Percentiles rank a stretch among this genome's conserved stretches.
Conservation (phyloP, 1,140 invertebrate genomes). For the Lepidostoma basale region DNA sequence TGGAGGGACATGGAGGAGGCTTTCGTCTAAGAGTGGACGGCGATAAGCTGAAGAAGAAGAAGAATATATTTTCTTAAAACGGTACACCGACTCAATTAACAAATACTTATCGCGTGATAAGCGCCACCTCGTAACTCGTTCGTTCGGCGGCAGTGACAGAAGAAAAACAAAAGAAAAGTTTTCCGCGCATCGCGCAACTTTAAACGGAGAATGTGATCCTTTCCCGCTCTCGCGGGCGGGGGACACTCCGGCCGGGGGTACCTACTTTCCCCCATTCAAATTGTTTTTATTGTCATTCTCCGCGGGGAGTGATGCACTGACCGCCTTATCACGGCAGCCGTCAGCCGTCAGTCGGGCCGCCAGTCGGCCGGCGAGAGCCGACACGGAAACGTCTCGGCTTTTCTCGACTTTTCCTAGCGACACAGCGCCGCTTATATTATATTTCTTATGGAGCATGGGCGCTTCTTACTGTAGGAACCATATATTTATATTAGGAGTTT, state of each 20-base stretch:
- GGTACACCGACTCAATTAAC: too few species aligned
- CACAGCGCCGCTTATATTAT: too few species aligned
- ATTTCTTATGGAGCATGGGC: too few species aligned
- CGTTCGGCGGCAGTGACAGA: neutral
- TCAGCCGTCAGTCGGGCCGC: too few species aligned
- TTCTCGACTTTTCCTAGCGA: constrained; percentile 1
- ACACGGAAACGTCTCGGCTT: constrained; percentile 32
- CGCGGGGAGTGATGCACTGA: constrained; percentile 36
- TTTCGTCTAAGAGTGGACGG: too few species aligned
- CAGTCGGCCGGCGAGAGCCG: constrained; percentile 42
- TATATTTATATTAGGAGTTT: too few species aligned
- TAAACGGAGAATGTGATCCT: neutral
- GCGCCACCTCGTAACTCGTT: neutral
- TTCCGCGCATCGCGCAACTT: neutral
- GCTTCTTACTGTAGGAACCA: too few species aligned
- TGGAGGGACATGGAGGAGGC: too few species aligned
- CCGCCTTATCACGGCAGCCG: constrained; percentile 36
- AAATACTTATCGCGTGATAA: too few species aligned
- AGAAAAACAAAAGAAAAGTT: constrained; percentile 18
- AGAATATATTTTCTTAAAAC: too few species aligned
- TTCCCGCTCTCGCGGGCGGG: neutral
- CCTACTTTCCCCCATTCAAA: constrained; percentile 30
- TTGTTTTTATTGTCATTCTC: constrained; percentile 42
- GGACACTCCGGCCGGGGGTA: too few species aligned
- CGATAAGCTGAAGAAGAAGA: too few species aligned